phyloP scores from a whole-genome alignment of 2,113 vertebrate genomes.

The Daubentonia madagascariensis region DNA sequence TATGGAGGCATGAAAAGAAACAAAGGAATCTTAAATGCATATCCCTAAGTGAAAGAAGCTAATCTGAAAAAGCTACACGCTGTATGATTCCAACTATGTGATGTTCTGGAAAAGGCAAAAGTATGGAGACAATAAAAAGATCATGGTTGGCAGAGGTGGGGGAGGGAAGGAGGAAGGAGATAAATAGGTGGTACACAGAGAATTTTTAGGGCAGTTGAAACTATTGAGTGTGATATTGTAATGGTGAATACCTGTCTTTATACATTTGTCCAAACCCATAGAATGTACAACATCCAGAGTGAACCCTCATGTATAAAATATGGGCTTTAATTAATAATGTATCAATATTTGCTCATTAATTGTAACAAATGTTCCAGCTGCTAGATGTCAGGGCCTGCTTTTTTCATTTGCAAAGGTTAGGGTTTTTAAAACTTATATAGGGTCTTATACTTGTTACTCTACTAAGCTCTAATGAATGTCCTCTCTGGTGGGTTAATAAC shows the following conservation, averaged over 20 bases:
- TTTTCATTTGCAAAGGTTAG: background rate
- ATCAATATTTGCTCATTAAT: background rate
- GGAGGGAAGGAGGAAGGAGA: background rate
- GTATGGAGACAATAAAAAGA: background rate
- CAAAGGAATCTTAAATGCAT: background rate
- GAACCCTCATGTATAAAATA: background rate
- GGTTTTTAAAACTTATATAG: background rate
- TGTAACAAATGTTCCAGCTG: background rate
- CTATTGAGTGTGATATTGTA: background rate
- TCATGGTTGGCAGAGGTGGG: background rate
- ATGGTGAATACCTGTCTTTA: background rate
- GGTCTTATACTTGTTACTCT: background rate
- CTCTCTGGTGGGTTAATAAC: background rate
- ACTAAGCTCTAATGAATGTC: background rate
- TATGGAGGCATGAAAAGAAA: background rate
- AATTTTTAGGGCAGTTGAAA: background rate
- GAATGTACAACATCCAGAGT: background rate
- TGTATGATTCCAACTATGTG: background rate
- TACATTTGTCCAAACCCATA: background rate
- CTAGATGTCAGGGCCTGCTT: background rate
- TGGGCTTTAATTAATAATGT: background rate
- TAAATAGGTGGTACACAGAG: background rate
- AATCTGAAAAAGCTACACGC: background rate
- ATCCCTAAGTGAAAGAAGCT: background rate
- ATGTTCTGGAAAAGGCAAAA: background rate